Evolutionary conservation across 1,140 invertebrate species (phyloP).

Genomic region (Spodoptera litura): DNA sequence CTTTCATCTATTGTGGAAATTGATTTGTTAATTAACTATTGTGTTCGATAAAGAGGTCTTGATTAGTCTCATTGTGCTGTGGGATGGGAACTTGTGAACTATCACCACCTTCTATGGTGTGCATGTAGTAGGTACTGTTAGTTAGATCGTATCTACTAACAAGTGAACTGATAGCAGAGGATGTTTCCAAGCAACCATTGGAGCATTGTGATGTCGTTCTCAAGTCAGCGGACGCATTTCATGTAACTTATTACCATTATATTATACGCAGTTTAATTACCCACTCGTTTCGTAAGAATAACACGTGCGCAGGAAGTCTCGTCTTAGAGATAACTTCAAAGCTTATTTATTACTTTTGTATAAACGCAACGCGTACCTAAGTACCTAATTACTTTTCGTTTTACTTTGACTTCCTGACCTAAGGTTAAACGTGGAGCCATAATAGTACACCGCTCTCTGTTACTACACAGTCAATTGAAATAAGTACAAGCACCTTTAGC

Average conservation of each 20-base stretch:
- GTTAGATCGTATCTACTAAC: background rate
- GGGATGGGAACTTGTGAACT: slow-evolving; percentile 19
- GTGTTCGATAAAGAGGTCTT: slow-evolving; percentile 21
- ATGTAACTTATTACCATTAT: slow-evolving; percentile 26
- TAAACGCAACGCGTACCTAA: slow-evolving; percentile 15
- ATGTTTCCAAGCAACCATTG: background rate
- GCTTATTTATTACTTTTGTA: background rate
- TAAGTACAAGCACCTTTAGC: background rate
- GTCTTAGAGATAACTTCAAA: slow-evolving; percentile 36
- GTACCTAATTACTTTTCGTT: background rate
- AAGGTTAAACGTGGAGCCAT: slow-evolving; percentile 1
- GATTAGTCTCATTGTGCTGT: slow-evolving; percentile 27
- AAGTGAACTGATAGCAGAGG: background rate
- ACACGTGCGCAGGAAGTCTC: slow-evolving; percentile 34
- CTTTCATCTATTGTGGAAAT: slow-evolving; percentile 23
- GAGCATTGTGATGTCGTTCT: slow-evolving; percentile 23
- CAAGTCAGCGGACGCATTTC: slow-evolving; percentile 1
- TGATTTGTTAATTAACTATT: slow-evolving; percentile 29
- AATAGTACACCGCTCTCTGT: background rate
- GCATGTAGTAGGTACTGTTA: background rate
- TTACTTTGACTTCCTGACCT: slow-evolving; percentile 7
- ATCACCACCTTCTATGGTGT: background rate
- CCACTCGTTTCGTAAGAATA: slow-evolving; percentile 28
- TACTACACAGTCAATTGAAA: background rate
- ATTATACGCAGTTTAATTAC: slow-evolving; percentile 4